These are phyloP conservation scores for Otocyon megalotis DNA, from an alignment of 2,113 vertebrate genomes.

Conservation along the genomic window DNA sequence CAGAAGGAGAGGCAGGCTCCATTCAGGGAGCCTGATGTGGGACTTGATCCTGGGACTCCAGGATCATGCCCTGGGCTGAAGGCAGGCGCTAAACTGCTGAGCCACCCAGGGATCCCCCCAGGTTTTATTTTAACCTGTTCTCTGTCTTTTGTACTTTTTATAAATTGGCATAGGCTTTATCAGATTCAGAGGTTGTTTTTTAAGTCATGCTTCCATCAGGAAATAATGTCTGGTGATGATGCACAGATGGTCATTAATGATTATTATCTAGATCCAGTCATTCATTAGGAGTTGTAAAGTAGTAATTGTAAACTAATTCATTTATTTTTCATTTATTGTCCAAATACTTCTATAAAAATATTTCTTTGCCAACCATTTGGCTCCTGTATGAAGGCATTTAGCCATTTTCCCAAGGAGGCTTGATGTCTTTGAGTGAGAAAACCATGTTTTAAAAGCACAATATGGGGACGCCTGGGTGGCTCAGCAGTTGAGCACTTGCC, in stretches of 20 bases:
- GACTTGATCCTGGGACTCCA: too few species aligned
- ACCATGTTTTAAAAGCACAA: not conserved
- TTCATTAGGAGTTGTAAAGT: not conserved
- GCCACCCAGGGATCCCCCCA: too few species aligned
- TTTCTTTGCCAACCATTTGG: not conserved
- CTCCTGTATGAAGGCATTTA: not conserved
- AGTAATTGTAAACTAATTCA: not conserved
- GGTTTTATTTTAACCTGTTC: not conserved
- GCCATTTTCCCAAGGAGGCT: not conserved
- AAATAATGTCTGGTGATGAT: not conserved
- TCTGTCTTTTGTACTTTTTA: not conserved
- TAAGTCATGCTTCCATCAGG: not conserved
- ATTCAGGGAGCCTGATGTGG: too few species aligned
- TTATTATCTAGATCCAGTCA: not conserved
- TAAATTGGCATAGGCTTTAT: not conserved
- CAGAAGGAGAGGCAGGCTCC: too few species aligned
- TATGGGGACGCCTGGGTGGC: too few species aligned
- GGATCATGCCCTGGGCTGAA: too few species aligned
- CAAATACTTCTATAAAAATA: slow-evolving; percentile 23
- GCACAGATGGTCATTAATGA: not conserved
- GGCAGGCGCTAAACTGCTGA: too few species aligned
- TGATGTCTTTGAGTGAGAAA: slow-evolving; percentile 26
- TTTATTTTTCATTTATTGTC: not conserved
- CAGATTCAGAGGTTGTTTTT: not conserved
- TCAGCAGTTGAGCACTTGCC: too few species aligned